Evolutionary conservation across 1,140 invertebrate genomes (phyloP).

Genomic region (Meloidogyne floridensis): DNA sequence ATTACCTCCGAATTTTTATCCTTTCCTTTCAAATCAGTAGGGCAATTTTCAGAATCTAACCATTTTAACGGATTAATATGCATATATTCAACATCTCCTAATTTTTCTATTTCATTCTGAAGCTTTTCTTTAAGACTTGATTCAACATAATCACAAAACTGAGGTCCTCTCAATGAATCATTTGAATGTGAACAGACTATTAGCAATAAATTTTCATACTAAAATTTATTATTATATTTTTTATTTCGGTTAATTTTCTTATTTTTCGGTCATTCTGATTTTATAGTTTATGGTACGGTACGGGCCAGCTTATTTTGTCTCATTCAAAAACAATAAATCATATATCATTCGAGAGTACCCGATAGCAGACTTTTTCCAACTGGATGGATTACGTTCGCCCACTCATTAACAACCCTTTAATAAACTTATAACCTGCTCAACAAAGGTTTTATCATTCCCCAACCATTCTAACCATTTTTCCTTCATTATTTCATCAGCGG

Average conservation of each 20-base stretch:
- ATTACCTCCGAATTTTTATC: not conserved
- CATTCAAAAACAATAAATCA: no score
- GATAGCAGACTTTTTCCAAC: no score
- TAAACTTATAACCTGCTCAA: not conserved
- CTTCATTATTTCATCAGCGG: not conserved
- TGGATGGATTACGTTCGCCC: no score
- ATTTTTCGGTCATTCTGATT: no score
- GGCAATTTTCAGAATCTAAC: not conserved
- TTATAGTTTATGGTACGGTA: no score
- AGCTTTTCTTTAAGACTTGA: not conserved
- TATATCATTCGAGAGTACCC: no score
- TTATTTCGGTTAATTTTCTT: no score
- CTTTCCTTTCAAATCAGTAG: not conserved
- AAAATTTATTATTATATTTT: no score
- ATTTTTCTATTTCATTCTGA: not conserved
- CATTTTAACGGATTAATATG: not conserved
- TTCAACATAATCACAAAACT: not conserved
- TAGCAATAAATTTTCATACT: not conserved
- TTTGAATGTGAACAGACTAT: not conserved
- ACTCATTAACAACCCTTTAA: not conserved
- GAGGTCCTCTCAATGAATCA: not conserved
- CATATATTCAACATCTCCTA: not conserved
- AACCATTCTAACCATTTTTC: not conserved
- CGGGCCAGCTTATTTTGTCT: no score
- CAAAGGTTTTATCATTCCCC: not conserved